Conservation (phyloP, 2,113 vertebrate species). For the Solenodon paradoxus region DNA sequence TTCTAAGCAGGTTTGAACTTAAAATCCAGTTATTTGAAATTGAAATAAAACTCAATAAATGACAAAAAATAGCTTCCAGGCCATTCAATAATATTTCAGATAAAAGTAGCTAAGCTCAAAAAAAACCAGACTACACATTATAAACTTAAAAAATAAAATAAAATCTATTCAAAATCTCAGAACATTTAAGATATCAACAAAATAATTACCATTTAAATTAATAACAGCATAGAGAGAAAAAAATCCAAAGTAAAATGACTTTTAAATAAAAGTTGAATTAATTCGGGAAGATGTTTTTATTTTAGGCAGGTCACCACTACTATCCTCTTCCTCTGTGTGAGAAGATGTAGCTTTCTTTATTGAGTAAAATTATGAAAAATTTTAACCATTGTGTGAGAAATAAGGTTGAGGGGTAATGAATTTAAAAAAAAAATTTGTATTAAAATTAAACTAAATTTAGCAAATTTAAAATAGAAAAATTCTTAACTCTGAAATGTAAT, state of each 20-base stretch:
- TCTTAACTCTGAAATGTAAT: neutral
- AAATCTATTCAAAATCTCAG: neutral
- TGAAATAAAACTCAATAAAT: constrained; percentile 24
- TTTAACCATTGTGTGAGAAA: constrained; percentile 2
- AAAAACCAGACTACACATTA: neutral
- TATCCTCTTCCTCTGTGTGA: neutral
- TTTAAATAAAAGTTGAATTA: constrained; percentile 5
- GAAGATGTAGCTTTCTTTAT: neutral
- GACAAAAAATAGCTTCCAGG: neutral
- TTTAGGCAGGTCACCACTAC: neutral
- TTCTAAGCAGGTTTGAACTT: neutral
- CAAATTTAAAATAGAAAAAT: neutral
- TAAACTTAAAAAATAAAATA: constrained; percentile 36
- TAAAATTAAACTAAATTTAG: neutral
- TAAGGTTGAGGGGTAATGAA: neutral
- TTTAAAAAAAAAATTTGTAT: neutral
- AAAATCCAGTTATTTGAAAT: constrained; percentile 18
- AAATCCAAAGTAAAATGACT: neutral
- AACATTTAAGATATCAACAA: constrained; percentile 1
- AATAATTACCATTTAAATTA: constrained; percentile 39
- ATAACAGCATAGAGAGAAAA: neutral
- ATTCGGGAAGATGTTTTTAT: neutral
- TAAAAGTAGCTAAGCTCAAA: constrained; percentile 34
- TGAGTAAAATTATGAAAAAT: neutral
- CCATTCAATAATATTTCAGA: constrained; percentile 21